Base-by-base conservation (phyloP, 1,140 invertebrate species). In the Megathymus violae region DNA sequence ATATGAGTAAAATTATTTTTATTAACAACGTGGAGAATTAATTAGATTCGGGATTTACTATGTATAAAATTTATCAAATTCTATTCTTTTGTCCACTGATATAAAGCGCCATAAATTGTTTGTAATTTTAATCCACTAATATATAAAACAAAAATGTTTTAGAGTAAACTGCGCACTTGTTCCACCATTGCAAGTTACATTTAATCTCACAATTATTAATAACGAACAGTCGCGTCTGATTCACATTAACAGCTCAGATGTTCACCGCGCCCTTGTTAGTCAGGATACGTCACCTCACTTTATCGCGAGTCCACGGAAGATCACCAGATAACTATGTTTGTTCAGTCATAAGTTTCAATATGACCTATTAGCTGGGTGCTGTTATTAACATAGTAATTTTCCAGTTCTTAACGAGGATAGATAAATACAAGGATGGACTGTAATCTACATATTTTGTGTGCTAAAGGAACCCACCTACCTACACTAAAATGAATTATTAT, bases 301-400 rank as follows among this genome's bases (percentile, higher is more conserved):
- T 56, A 56, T 56, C 40, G 14, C 43, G 19, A 56, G 38, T 43
- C 51, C 38, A 43, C 51, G 38, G 19, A 54, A 56, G 51, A 56
- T 56, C 51, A 43, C 38, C 13, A 56, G 51, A 56, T 56, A 56
- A 56, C 22, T 15, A 41, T 41, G 25, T 56, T 43, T 56, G 16
- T 56, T 56, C 44, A 25, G 27, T n/a, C n/a, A n/a, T 31, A 11
- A 19, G 43, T 17, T 25, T 47, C 51, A 56, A 14, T 14, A 19
- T 56, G 51, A 56, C 51, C 51, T 43, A 41, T 43, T 16, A 11
- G 41, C 34, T 41, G 7, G 16, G 13, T 15, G 16, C 17, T 25
- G 34, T 54, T 40, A 56, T 43, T 43, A 40, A 11, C 52, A 43
- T 56, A 56, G 52, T 43, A 56, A 56, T 56, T 56, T 56, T 56